Evolutionary conservation across 2,113 vertebrate species (phyloP), one percentile per base, ranked within the genome.

Genomic region (Zeus faber): DNA sequence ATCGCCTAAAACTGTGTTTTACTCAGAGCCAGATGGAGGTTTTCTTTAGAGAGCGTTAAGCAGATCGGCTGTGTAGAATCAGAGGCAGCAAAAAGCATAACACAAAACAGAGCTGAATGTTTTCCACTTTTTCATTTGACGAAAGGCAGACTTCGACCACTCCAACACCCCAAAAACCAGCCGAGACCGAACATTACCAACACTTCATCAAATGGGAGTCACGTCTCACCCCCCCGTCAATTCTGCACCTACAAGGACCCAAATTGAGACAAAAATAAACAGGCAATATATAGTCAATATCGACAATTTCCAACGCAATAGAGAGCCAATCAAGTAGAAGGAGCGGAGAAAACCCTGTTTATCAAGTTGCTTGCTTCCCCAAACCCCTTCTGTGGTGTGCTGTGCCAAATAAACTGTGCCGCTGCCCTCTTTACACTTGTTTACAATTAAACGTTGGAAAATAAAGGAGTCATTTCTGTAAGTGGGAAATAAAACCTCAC

Each of bases 201-300:
- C 31, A 13, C 16, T 4, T 45, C 3, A 40, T 43, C n/a, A 41
- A 20, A 14, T 6, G 2, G 23, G 0, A 21, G 48, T 29, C 3
- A 23, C 27, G 61, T 41, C 39, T 33, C 8, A 33, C 24, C 4
- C 18, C 35, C n/a, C 31, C 17, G 10, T 41, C 23, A n/a, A 2
- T 35, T 16, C 17, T 45, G 27, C n/a, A 45, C 25, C 18, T n/a
- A 60, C 41, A 50, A 46, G 35, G 5, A 20, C 20, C 18, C 26
- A 23, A 43, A 55, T 21, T 29, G 45, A 16, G 31, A 11, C 22
- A 35, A 51, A 72, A 59, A 60, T 46, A 60, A 67, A n/a, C n/a
- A n/a, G n/a, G n/a, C n/a, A n/a, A n/a, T n/a, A n/a, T n/a, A n/a
- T n/a, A n/a, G n/a, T n/a, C n/a, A n/a, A n/a, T n/a, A n/a, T n/a